A percentile compares a stretch with the other conserved stretches of the same genome.
Conservation (phyloP, 2,113 vertebrate species). For the Pterophyllum scalare region DNA sequence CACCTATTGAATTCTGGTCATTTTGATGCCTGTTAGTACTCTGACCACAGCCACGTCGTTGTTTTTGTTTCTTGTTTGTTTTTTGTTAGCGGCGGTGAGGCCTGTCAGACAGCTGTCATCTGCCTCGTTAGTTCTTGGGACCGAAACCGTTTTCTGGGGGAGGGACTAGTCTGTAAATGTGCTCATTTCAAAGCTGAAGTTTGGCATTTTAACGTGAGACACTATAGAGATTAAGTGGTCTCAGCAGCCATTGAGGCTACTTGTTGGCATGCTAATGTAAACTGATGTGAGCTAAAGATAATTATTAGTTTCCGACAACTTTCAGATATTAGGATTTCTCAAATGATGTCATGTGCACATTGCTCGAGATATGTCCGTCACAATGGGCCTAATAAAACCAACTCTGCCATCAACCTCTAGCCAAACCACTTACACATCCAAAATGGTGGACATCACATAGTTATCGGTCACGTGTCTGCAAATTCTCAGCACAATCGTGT, state of each 20-base stretch:
- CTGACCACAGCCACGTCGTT: rapidly evolving
- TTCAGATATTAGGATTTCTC: constrained; percentile 8
- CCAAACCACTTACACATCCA: too few relatives aligned
- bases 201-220: neutral
- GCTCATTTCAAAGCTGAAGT: neutral
- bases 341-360: neutral
- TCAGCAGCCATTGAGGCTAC: neutral
- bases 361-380: neutral
- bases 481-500: too few relatives aligned
- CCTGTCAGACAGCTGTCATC: neutral
- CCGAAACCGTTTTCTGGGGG: neutral
- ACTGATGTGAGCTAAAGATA: rapidly evolving
- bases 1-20: neutral
- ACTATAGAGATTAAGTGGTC: neutral
- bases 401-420: too few relatives aligned
- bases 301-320: neutral
- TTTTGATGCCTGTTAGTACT: neutral
- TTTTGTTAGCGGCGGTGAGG: neutral
- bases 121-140: neutral
- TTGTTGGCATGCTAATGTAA: neutral
- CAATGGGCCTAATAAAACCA: neutral
- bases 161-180: rapidly evolving
- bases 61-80: neutral
- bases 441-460: too few relatives aligned
- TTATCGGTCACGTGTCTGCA: too few relatives aligned